Evolutionary conservation across 1,140 invertebrate genomes (phyloP).

Genomic region (Nixonia krombeini): DNA sequence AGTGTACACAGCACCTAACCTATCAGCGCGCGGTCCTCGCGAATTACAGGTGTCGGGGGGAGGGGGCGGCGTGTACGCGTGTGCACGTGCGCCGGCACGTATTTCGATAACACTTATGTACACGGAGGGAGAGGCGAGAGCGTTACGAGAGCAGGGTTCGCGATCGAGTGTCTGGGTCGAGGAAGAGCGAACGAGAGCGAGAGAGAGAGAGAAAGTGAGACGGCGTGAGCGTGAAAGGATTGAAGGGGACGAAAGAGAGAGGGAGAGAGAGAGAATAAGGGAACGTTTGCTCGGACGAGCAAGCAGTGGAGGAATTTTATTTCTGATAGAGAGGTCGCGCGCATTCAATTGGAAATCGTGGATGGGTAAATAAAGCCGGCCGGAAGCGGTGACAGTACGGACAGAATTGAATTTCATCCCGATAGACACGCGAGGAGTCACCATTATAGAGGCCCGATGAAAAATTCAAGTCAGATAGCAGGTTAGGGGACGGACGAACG

Average conservation of each 20-base stretch:
- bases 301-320: conserved; percentile 6
- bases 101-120: conserved; percentile 15
- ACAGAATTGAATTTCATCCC: conserved; percentile 13
- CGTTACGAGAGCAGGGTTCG: neutral
- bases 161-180: neutral
- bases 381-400: conserved; percentile 1
- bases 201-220: neutral
- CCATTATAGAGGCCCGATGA: conserved; percentile 11
- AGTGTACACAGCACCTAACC: conserved; percentile 8
- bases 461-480: conserved; percentile 16
- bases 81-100: neutral
- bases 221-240: neutral
- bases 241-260: neutral
- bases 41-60: conserved; percentile 7
- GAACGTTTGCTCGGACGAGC: neutral
- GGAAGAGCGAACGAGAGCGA: neutral
- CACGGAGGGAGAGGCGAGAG: too few species aligned
- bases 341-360: conserved; percentile 13
- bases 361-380: conserved; percentile 12
- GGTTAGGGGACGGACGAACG: neutral
- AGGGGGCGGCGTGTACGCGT: neutral
- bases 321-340: conserved; percentile 7
- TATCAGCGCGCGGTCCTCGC: conserved; percentile 8
- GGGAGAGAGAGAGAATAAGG: neutral
- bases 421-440: conserved; percentile 11